These are phyloP conservation scores for Cervus canadensis DNA, from an alignment of 2,113 vertebrate species.

Conservation along the genomic window DNA sequence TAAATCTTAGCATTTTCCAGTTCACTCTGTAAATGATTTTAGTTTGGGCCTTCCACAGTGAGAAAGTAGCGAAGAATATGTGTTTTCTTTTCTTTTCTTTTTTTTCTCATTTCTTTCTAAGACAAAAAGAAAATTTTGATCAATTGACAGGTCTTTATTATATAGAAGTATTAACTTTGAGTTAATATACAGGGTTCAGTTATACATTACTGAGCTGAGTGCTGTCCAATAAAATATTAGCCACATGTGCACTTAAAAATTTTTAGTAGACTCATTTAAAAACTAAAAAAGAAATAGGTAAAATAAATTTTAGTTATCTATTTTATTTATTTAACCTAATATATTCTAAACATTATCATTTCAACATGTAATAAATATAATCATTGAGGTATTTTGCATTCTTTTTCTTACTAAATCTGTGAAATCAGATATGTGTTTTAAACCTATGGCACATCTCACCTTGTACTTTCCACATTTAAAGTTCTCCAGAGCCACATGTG, in stretches of 20 bases:
- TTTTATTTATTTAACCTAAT: not conserved
- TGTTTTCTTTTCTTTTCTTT: not conserved
- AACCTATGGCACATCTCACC: not conserved
- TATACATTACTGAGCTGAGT: not conserved
- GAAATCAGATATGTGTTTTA: not conserved
- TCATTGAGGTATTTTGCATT: not conserved
- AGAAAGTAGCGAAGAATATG: not conserved
- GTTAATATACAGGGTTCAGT: not conserved
- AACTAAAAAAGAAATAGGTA: not conserved
- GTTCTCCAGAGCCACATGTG: not conserved
- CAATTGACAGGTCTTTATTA: constrained; percentile 8
- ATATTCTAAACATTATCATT: not conserved
- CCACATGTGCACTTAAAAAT: not conserved
- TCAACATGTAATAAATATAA: not conserved
- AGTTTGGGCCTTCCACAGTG: not conserved
- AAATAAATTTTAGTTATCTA: not conserved
- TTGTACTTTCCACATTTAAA: not conserved
- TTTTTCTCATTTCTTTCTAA: not conserved
- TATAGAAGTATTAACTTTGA: constrained; percentile 16
- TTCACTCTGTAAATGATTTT: not conserved
- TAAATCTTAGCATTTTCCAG: not conserved
- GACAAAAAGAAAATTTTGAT: not conserved
- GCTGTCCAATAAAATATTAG: not conserved
- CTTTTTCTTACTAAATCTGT: not conserved
- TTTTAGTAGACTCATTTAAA: not conserved